A percentile compares a stretch with the other conserved stretches of the same genome.
Conservation (phyloP, 2,113 vertebrate genomes). For the Tachuris rubrigastra region DNA sequence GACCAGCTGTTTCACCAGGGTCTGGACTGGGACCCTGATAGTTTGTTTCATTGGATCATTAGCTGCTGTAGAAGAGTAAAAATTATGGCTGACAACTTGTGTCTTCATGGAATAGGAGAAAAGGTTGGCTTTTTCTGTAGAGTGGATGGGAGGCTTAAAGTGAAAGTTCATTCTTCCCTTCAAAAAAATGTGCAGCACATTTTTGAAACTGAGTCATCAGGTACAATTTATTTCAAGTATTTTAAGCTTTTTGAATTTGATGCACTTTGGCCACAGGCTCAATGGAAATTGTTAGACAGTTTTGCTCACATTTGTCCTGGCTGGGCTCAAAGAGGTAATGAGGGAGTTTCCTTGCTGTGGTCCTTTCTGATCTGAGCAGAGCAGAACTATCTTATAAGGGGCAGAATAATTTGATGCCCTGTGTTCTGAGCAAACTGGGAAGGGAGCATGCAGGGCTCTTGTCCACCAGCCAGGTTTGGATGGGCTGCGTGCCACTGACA, state of each 20-base stretch:
- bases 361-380: background rate
- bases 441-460: background rate
- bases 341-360: background rate
- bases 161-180: slow-evolving; percentile 25
- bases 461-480: background rate
- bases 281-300: background rate
- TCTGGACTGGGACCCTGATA: background rate
- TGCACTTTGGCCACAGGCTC: background rate
- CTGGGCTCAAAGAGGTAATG: background rate
- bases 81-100: background rate
- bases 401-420: background rate
- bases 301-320: background rate
- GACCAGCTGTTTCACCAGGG: background rate
- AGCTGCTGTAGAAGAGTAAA: background rate
- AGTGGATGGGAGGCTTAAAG: background rate
- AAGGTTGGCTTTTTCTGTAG: background rate
- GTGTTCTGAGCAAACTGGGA: background rate
- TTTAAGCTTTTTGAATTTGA: background rate
- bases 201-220: slow-evolving; percentile 26
- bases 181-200: background rate
- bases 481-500: background rate
- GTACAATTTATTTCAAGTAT: slow-evolving; percentile 26
- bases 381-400: background rate
- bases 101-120: background rate
- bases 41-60: background rate